Evolutionary conservation across 2,113 vertebrate genomes (phyloP).

Genomic region (Triplophysa dalaica): DNA sequence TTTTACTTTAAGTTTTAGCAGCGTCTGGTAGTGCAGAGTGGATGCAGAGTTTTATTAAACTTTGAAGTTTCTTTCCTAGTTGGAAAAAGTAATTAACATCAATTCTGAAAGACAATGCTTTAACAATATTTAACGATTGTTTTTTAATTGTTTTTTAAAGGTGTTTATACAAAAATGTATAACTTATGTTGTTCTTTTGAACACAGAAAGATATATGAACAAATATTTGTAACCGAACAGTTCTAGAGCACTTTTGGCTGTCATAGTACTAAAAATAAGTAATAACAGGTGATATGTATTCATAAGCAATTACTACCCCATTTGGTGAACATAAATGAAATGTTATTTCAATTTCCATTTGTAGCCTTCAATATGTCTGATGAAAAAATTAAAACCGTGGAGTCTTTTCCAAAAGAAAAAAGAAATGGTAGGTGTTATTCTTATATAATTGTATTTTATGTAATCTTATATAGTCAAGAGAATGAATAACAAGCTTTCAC

Average conservation of each 20-base stretch:
- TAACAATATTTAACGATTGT: background rate
- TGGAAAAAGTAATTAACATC: background rate
- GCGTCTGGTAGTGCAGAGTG: too few species aligned
- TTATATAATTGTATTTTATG: background rate
- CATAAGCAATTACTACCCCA: background rate
- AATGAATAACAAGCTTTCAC: background rate
- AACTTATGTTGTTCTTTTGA: too few species aligned
- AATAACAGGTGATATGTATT: background rate
- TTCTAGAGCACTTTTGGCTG: too few species aligned
- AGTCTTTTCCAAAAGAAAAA: conserved; percentile 44
- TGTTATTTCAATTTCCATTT: conserved; percentile 39
- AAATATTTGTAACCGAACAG: too few species aligned
- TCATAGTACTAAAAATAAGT: too few species aligned
- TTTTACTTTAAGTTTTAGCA: too few species aligned
- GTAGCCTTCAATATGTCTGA: conserved; percentile 75
- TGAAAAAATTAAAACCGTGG: conserved; percentile 57
- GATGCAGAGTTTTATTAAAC: too few species aligned
- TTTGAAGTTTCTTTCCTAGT: too few species aligned
- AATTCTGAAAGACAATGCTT: background rate
- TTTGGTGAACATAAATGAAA: background rate
- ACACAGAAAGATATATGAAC: too few species aligned
- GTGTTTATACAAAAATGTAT: too few species aligned
- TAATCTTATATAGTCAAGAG: background rate
- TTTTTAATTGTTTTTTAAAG: too few species aligned
- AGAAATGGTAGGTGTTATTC: conserved; percentile 53